phyloP scores from a whole-genome alignment of 2,797 vertebrate genomes.

The Naso thynnoides region DNA sequence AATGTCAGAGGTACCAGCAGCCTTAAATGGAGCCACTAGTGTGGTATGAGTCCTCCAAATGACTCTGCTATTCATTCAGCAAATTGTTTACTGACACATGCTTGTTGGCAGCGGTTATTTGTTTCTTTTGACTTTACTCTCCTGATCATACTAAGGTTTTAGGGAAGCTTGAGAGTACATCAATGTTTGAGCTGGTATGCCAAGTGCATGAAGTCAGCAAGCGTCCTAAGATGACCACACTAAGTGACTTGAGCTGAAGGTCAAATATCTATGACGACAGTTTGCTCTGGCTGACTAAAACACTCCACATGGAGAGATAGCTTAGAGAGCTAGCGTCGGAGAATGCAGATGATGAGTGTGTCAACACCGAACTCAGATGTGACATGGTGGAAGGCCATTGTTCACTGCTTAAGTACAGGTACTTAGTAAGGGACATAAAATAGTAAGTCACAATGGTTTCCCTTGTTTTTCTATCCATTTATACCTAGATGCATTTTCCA shows the following conservation, averaged over 20 bases:
- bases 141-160: not conserved
- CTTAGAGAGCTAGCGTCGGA: slow-evolving; percentile 57
- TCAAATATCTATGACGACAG: slow-evolving; percentile 44
- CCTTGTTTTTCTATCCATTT: not conserved
- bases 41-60: slow-evolving; percentile 51
- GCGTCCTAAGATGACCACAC: slow-evolving; percentile 19
- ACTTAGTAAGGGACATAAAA: not conserved
- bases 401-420: not conserved
- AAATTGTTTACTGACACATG: slow-evolving; percentile 5
- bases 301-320: slow-evolving; percentile 50
- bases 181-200: slow-evolving; percentile 11
- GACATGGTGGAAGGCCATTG: not conserved
- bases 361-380: slow-evolving; percentile 41
- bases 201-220: not conserved
- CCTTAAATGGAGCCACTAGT: slow-evolving; percentile 47
- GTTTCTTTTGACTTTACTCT: not conserved
- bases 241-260: slow-evolving; percentile 51
- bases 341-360: slow-evolving; percentile 53
- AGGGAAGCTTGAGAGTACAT: not conserved
- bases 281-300: slow-evolving; percentile 12
- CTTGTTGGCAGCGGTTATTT: not conserved
- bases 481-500: not conserved
- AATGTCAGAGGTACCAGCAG: slow-evolving; percentile 53
- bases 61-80: slow-evolving; percentile 27
- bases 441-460: not conserved